Evolutionary conservation across 2,797 vertebrate genomes (phyloP), one percentile per base, ranked within the genome.

Genomic region (Ptychobarbus kaznakovi): DNA sequence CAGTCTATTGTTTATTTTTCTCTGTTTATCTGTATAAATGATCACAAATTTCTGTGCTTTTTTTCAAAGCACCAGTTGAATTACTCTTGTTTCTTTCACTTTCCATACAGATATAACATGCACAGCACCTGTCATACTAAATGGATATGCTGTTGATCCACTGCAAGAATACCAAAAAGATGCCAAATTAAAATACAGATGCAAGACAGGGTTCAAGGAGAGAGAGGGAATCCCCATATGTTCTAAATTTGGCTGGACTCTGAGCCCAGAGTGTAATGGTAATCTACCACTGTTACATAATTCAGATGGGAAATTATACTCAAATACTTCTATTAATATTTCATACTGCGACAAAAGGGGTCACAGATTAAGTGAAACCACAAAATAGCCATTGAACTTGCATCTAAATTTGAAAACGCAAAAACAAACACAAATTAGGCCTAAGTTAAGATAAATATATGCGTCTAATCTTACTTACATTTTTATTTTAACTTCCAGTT

Each of bases 71-170:
- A 16, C 15, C 22, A 15, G 6, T 74, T 35, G n/a, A 70, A 40
- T 70, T 35, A 35, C 6, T 40, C 38, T 40, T 40, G 38, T 70
- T 42, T 72, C 1, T 7, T 6, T 16, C 80, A 2, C 76, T 1
- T 75, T 83, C 78, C 53, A 69, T 88, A 42, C 77, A 95, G 93
- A 0, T 5, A 66, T 92, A 77, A 84, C 0, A 86, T 95, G 94
- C 76, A 20, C 18, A 0, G 0, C 58, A 20, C 77, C 77, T 20
- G 1, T 0, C 0, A 65, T 80, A 6, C 2, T 0, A 46, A 46
- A 80, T 65, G 77, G 77, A 66, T 0, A 0, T 1, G 10, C 46
- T 46, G 4, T 3, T 28, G 40, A 20, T 2, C 7, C 0, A 56
- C 1, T 1, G 9, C 1, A 3, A 58, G 32, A 15, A 58, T 56